Evolutionary conservation across 2,113 vertebrate species (phyloP).

Genomic region (Indicator maculatus): DNA sequence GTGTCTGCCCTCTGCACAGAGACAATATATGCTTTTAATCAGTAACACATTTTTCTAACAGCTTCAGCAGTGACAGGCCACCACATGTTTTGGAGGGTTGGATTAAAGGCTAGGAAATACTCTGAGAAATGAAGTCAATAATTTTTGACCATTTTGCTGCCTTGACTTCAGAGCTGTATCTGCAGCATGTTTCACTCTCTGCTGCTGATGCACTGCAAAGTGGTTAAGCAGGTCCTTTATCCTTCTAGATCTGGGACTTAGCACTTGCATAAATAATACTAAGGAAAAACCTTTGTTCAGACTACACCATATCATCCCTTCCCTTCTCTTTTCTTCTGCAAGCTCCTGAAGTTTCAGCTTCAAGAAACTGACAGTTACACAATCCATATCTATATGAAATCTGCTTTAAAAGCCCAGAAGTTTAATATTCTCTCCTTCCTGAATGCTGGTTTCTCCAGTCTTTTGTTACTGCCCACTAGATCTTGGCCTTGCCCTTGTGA

Average conservation of each 20-base stretch:
- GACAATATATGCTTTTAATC: background rate
- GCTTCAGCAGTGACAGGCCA: background rate
- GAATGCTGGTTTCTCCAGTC: background rate
- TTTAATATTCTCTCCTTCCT: background rate
- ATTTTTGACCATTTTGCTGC: background rate
- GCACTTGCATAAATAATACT: background rate
- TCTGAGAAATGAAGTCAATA: background rate
- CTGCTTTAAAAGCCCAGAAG: background rate
- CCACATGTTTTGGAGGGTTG: background rate
- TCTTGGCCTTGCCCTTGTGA: background rate
- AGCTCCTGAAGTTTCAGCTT: background rate
- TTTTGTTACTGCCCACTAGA: background rate
- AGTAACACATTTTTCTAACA: conserved; percentile 24
- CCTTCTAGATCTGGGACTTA: background rate
- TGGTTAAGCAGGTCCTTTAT: background rate
- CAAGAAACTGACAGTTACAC: background rate
- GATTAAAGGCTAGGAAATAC: background rate
- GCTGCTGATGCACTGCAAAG: background rate
- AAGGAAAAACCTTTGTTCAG: background rate
- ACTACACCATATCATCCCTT: background rate
- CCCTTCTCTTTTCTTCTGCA: background rate
- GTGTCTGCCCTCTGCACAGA: background rate
- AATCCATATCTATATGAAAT: background rate
- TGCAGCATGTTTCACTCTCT: background rate
- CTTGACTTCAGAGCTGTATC: background rate